Percentiles rank a stretch among this genome's conserved stretches.
phyloP scores from a whole-genome alignment of 2,797 vertebrate species.

The Dallia pectoralis region DNA sequence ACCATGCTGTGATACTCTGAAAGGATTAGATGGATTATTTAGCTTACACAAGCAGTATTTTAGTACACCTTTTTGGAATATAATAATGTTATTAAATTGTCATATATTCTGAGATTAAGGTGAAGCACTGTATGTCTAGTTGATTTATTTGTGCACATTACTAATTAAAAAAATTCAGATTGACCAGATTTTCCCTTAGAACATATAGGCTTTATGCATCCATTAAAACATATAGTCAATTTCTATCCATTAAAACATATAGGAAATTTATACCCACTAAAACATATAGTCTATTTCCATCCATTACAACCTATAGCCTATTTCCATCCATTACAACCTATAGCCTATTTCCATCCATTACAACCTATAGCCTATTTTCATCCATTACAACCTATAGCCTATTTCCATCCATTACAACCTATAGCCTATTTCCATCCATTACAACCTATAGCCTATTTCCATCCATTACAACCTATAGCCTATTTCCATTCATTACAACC shows the following conservation, averaged over 20 bases:
- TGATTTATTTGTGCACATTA: neutral
- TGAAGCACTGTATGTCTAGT: constrained; percentile 23
- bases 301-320: neutral
- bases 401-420: too few relatives aligned
- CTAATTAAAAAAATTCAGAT: neutral
- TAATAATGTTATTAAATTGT: neutral
- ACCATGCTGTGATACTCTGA: neutral
- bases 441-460: neutral
- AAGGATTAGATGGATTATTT: neutral
- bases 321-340: too few relatives aligned
- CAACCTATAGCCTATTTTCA: too few relatives aligned
- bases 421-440: neutral
- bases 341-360: too few relatives aligned
- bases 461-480: neutral
- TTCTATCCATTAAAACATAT: neutral
- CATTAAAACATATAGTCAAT: neutral
- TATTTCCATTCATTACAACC: neutral
- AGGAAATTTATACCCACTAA: neutral
- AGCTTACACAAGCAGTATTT: neutral
- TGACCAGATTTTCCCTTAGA: neutral
- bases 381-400: too few relatives aligned
- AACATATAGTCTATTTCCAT: neutral
- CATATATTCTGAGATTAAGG: constrained; percentile 7
- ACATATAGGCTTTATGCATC: neutral
- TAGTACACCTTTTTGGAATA: neutral